Percentiles rank a stretch among this genome's conserved stretches.
Conservation (phyloP, 2,113 vertebrate species). For the Cyanoderma ruficeps region DNA sequence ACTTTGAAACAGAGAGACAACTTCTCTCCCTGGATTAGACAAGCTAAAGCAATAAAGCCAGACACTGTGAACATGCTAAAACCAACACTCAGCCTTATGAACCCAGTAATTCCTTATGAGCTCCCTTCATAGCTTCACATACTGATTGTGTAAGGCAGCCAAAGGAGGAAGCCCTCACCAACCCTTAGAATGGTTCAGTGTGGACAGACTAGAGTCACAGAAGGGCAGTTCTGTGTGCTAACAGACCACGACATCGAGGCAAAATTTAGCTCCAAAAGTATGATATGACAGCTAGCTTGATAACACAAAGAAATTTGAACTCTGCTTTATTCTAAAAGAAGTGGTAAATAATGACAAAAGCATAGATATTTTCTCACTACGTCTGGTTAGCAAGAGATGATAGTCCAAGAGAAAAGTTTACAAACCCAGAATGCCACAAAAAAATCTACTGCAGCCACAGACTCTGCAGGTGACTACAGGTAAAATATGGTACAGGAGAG, state of each 20-base stretch:
- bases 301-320: background rate
- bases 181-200: background rate
- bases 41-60: background rate
- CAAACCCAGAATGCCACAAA: background rate
- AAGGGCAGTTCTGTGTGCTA: background rate
- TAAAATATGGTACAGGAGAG: background rate
- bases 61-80: background rate
- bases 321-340: background rate
- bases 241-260: accelerated
- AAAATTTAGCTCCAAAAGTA: background rate
- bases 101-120: background rate
- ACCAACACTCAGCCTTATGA: background rate
- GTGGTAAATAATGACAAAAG: background rate
- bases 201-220: background rate
- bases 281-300: background rate
- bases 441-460: background rate
- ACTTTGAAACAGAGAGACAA: background rate
- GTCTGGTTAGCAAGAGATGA: background rate
- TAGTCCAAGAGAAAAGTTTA: background rate
- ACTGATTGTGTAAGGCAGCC: background rate
- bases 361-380: background rate
- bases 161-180: background rate
- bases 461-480: background rate
- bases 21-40: background rate
- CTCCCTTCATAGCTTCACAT: background rate